Evolutionary conservation across 92 coral and sea anemone species (phyloP).

Genomic region (Zoanthus sociatus): DNA sequence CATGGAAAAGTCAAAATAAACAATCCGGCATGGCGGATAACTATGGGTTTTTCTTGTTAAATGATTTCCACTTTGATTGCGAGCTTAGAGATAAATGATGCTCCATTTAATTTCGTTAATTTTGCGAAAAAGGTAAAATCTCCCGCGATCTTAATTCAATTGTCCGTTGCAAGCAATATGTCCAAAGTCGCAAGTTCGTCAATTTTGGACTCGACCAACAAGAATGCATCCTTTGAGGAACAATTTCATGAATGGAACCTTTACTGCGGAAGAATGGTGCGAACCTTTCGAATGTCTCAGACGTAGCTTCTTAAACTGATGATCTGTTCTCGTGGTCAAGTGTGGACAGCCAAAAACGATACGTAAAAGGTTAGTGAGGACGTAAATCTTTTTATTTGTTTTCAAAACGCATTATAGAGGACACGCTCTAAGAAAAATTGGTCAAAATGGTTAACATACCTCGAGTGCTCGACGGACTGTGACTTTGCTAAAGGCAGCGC

Average conservation of each 20-base stretch:
- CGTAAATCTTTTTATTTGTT: no score
- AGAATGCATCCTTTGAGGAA: not conserved
- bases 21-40: no score
- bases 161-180: not conserved
- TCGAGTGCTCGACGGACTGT: constrained; percentile 39
- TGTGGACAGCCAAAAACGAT: no score
- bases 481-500: constrained; percentile 26
- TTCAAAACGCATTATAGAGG: no score
- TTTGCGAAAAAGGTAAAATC: not conserved
- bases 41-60: no score
- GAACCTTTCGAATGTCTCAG: not conserved
- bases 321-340: not conserved
- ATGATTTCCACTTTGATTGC: no score
- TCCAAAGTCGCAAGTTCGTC: not conserved
- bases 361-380: no score
- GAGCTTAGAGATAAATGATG: no score
- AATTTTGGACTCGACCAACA: not conserved
- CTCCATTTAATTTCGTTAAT: no score
- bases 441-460: constrained; percentile 1
- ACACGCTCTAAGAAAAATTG: not conserved
- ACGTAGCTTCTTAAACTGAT: not conserved
- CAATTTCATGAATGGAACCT: not conserved
- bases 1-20: no score
- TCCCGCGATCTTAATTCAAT: not conserved
- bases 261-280: not conserved